Base-by-base conservation (phyloP, 1,140 invertebrate species). In the Drosophila ananassae region DNA sequence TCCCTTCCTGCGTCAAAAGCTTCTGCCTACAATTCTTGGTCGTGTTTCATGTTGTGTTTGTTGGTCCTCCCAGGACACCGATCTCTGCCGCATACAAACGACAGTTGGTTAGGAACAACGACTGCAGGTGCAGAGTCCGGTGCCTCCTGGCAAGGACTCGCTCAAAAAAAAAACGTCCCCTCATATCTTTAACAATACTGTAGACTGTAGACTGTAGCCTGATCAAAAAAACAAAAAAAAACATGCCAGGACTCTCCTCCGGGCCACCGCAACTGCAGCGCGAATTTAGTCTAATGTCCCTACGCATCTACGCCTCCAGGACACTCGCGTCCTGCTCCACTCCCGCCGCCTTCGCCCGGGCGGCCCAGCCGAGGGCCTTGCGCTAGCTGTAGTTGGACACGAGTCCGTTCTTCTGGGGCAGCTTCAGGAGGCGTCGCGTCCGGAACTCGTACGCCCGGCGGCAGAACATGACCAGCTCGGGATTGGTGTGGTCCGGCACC, bases 371-470 rank as follows among this genome's bases (percentile, higher is more conserved):
- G 9, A 10, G 13, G 46, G 67, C 51, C 28, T 56, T 68, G 28
- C 64, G 64, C 60, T 53, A 77, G 62, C 54, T 60, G 62, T 82
- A 79, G 84, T 60, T 72, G 59, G 44, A 61, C 7, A 62, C 58
- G 7, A 79, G 62, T 24, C 69, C 66, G 22, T 66, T 87, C 83
- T 91, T 91, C 50, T 89, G 91, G 22, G 94, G 94, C 93, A 95
- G 94, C 85, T 95, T 95, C 46, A 95, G 93, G 67, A 97, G 94
- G 74, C 96, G 95, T 80, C 96, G 96, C 63, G 97, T 95, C 59
- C 98, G 94, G 93, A 97, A 98, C 92, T 99, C 98, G 92, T 99
- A 99, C 32, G 98, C 97, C 75, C 96, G 95, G 13, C 97, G 95
- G 93, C 98, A 99, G 93, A 98, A 97, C 81, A 99, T 97, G 2